Evolutionary conservation across 2,797 vertebrate species (phyloP).

Genomic region (Anas capensis): DNA sequence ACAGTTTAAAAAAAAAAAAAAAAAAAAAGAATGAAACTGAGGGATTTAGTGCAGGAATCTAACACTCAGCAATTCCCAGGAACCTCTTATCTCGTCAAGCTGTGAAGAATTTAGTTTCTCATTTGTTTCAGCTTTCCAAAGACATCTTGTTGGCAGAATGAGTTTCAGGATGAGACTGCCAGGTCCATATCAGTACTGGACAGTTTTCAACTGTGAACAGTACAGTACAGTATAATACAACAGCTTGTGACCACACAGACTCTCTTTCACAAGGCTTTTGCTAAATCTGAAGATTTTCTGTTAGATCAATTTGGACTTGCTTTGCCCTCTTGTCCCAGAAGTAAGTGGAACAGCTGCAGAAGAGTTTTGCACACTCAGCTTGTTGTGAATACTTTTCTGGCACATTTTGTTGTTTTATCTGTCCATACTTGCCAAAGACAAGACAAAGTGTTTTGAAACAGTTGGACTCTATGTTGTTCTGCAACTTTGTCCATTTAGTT

Average conservation of each 20-base stretch:
- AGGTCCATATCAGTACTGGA: constrained; percentile 60
- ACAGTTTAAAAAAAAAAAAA: constrained; percentile 9
- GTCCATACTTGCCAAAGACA: background rate
- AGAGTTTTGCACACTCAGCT: background rate
- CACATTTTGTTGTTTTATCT: background rate
- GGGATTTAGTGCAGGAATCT: constrained; percentile 73
- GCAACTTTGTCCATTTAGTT: background rate
- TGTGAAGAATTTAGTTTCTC: constrained; percentile 71
- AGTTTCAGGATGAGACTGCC: constrained; percentile 52
- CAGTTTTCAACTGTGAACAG: constrained; percentile 53
- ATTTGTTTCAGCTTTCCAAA: constrained; percentile 75
- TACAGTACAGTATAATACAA: constrained; percentile 14
- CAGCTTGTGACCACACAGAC: background rate
- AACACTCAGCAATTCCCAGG: constrained; percentile 68
- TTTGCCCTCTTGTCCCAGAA: constrained; percentile 20
- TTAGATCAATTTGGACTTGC: background rate
- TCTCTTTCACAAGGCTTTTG: background rate
- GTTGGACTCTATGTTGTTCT: background rate
- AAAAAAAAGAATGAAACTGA: constrained; percentile 70
- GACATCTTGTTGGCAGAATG: constrained; percentile 65
- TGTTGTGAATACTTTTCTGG: constrained; percentile 24
- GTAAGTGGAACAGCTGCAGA: background rate
- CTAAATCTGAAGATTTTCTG: constrained; percentile 32
- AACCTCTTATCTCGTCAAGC: constrained; percentile 77
- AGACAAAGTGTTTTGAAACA: constrained; percentile 16